Evolutionary conservation across 2,888 invertebrate species (phyloP), one percentile per base, ranked within the genome.

Genomic region (Rapana venosa): DNA sequence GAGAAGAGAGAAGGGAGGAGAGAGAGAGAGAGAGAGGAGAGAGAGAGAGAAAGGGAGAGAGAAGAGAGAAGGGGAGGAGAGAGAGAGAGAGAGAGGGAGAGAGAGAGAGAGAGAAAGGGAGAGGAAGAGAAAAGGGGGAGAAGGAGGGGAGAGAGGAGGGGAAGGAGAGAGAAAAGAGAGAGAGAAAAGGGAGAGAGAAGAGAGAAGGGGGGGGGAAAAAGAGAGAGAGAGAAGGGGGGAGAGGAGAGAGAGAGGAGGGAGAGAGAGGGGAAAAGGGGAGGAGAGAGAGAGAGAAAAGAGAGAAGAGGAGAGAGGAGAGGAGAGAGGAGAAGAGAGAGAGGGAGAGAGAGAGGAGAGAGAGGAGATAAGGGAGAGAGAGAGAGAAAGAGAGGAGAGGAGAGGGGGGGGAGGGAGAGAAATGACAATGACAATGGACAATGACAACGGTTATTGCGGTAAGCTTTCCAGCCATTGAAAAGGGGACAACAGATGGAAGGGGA

Each of bases 291-390:
- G 70, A 22, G 22, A 22, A 26, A 26, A 22, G n/a, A 70, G 26
- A 22, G 22, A 22, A 26, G 26, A 4, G 26, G 22, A 22, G 70
- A 70, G 70, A 22, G 22, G 26, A 26, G 26, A 0, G 26, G 22
- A 70, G 20, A 70, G 70, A 5, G 26, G n/a, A n/a, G n/a, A n/a
- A n/a, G n/a, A n/a, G n/a, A n/a, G n/a, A n/a, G n/a, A n/a, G n/a
- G n/a, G n/a, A n/a, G n/a, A n/a, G n/a, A n/a, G 70, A 70, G 70
- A 70, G 70, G 70, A 70, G 70, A 70, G n/a, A 70, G 70, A 70
- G n/a, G 26, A 26, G 26, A 0, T 26, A 26, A 70, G 5, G 26
- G 70, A 70, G 1, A 70, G 70, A 70, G 0, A 70, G 70, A 70
- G 5, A 70, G 70, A 70, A 0, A 70, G 70, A 70, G 5, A 70